Conservation (phyloP, 2,888 invertebrate species). For the Stictocephala bisonia region DNA sequence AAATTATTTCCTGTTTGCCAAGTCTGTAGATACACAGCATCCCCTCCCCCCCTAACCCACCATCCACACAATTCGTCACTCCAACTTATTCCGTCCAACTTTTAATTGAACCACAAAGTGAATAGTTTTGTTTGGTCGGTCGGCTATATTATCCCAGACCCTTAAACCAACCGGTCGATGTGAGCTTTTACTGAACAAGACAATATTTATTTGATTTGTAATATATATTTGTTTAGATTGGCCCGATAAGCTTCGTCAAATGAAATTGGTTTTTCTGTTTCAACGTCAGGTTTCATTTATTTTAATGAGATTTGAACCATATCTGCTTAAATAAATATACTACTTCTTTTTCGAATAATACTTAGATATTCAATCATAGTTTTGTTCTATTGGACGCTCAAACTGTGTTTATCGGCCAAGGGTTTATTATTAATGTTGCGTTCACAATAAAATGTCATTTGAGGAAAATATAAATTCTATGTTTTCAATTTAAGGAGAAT, state of each 20-base stretch:
- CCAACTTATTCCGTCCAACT: slow-evolving; percentile 32
- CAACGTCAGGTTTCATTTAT: slow-evolving; percentile 35
- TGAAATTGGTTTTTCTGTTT: slow-evolving; percentile 41
- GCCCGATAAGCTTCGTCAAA: slow-evolving; percentile 39
- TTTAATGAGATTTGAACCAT: slow-evolving; percentile 40
- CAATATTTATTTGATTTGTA: slow-evolving; percentile 39
- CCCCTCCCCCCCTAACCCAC: neutral
- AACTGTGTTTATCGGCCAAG: too few relatives aligned
- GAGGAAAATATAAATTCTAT: too few relatives aligned
- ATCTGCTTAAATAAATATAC: too few relatives aligned
- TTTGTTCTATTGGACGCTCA: too few relatives aligned
- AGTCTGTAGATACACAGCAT: too few relatives aligned
- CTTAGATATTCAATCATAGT: too few relatives aligned
- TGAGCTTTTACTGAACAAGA: slow-evolving; percentile 37
- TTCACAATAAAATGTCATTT: too few relatives aligned
- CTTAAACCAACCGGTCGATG: slow-evolving; percentile 50
- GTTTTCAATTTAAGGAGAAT: too few relatives aligned
- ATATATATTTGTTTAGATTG: slow-evolving; percentile 40
- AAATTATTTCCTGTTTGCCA: too few relatives aligned
- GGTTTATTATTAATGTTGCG: too few relatives aligned
- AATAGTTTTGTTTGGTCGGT: slow-evolving; percentile 38
- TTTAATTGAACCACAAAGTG: slow-evolving; percentile 42
- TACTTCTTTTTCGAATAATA: too few relatives aligned
- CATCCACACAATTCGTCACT: neutral
- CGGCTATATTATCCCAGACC: slow-evolving; percentile 47